phyloP scores from a whole-genome alignment of 2,888 invertebrate genomes.

The Rhagophthalmus giganteus region DNA sequence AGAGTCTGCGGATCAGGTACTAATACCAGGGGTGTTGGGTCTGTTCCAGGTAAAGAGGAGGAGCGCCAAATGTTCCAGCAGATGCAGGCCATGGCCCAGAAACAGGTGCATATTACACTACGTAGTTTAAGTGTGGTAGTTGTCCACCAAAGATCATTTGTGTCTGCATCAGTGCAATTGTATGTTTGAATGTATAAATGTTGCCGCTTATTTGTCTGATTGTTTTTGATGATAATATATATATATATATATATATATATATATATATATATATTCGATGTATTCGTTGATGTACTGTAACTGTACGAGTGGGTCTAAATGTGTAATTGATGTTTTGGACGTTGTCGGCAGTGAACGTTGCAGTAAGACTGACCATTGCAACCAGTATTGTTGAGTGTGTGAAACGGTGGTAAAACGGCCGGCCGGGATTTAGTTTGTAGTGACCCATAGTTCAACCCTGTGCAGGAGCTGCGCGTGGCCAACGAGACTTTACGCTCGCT shows the following conservation, averaged over 20 bases:
- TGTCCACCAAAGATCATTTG: conserved; percentile 9
- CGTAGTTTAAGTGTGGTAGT: conserved; percentile 23
- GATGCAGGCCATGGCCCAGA: conserved; percentile 95
- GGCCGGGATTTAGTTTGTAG: conserved; percentile 25
- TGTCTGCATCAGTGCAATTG: no score
- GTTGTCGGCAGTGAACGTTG: no score
- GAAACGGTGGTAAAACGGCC: conserved; percentile 40
- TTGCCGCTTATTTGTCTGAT: no score
- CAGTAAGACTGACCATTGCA: no score
- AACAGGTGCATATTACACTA: conserved; percentile 72
- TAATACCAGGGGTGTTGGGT: conserved; percentile 51
- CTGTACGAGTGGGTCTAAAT: no score
- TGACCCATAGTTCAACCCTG: conserved; percentile 34
- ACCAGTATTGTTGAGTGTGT: conserved; percentile 30
- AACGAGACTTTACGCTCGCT: conserved; percentile 82
- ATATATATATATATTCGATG: no score
- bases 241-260: no score
- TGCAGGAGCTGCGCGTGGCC: conserved; percentile 81
- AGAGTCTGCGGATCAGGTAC: conserved; percentile 40
- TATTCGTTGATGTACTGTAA: no score
- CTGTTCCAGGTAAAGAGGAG: conserved; percentile 89
- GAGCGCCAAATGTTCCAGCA: conserved; percentile 95
- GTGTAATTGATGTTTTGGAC: neutral
- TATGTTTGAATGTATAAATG: no score
- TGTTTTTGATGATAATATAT: no score